Evolutionary conservation across 1,140 invertebrate species (phyloP).

Genomic region (Patella vulgata): DNA sequence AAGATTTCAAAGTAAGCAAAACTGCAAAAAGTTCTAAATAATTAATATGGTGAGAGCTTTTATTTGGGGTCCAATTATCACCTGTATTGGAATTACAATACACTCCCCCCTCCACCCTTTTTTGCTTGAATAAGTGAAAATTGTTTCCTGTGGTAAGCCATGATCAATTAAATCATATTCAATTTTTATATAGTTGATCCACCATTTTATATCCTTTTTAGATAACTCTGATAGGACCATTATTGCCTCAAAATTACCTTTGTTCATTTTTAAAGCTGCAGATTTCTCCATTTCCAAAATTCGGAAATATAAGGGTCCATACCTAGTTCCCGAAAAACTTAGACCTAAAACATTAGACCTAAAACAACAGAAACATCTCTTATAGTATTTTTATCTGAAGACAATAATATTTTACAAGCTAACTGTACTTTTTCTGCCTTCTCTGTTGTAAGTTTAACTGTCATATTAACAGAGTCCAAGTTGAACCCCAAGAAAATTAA

Average conservation of each 20-base stretch:
- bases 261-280: not conserved
- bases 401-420: too few species aligned
- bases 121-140: not conserved
- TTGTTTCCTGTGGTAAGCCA: not conserved
- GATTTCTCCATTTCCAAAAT: not conserved
- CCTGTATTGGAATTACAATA: conserved; percentile 3
- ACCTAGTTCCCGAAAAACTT: conserved; percentile 6
- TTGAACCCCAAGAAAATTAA: conserved; percentile 4
- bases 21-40: conserved; percentile 19
- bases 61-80: conserved; percentile 9
- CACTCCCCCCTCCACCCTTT: conserved; percentile 13
- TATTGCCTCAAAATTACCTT: not conserved
- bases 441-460: too few species aligned
- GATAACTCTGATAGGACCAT: not conserved
- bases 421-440: too few species aligned
- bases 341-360: not conserved
- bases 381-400: not conserved
- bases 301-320: not conserved
- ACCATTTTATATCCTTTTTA: not conserved
- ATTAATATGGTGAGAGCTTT: conserved; percentile 17
- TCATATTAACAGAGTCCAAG: conserved; percentile 7
- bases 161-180: not conserved
- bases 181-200: not conserved
- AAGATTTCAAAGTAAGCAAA: conserved; percentile 13
- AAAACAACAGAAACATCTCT: conserved; percentile 9